Percentiles rank a stretch among this genome's conserved stretches.
phyloP scores from a whole-genome alignment of 2,797 vertebrate species.

The Molossus molossus region DNA sequence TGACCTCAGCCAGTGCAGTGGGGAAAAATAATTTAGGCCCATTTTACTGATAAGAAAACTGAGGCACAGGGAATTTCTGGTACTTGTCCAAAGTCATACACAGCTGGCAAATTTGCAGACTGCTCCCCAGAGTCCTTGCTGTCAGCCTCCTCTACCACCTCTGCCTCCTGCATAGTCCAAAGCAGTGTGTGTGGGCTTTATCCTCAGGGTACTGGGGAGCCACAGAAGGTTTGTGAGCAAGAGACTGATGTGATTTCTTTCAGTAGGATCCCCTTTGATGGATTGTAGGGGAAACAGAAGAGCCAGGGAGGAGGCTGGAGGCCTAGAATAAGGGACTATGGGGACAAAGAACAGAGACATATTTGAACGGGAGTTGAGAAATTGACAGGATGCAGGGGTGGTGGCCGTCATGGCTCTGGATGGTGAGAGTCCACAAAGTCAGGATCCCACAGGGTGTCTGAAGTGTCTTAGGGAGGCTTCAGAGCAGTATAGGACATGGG shows the following conservation, averaged over 20 bases:
- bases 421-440: background rate
- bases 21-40: background rate
- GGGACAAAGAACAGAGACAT: background rate
- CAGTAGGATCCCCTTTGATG: background rate
- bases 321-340: background rate
- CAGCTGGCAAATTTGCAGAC: background rate
- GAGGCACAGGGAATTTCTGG: background rate
- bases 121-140: background rate
- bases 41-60: slow-evolving; percentile 44
- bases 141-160: background rate
- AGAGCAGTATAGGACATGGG: background rate
- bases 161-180: background rate
- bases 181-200: background rate
- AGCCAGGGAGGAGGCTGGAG: background rate
- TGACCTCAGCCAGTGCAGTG: background rate
- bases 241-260: background rate
- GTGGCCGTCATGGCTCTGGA: background rate
- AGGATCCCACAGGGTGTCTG: background rate
- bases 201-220: background rate
- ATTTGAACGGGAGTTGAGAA: background rate
- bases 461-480: background rate
- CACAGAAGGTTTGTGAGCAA: background rate
- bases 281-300: background rate
- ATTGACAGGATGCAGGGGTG: background rate
- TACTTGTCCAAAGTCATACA: background rate